Percentiles rank a stretch among this genome's conserved stretches.
Conservation (phyloP, 2,888 invertebrate genomes). For the Mythimna ferrago region DNA sequence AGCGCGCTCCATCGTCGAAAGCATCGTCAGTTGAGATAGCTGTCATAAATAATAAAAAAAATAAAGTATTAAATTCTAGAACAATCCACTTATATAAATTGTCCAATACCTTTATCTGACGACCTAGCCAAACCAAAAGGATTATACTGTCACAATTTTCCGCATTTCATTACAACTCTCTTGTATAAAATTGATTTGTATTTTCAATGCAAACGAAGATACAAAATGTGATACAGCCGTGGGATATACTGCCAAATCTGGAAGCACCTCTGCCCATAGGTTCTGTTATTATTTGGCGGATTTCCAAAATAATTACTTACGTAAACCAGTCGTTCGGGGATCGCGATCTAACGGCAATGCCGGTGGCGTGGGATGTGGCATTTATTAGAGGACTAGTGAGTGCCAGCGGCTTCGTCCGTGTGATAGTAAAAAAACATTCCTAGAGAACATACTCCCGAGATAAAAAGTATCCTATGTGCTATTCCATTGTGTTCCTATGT, state of each 20-base stretch:
- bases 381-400: not conserved
- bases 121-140: slow-evolving; percentile 10
- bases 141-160: slow-evolving; percentile 43
- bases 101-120: not conserved
- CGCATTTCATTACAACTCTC: slow-evolving; percentile 35
- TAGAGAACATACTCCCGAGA: too few species aligned
- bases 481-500: too few species aligned
- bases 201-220: slow-evolving; percentile 71
- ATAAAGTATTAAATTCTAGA: too few species aligned
- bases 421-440: too few species aligned
- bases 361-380: slow-evolving; percentile 66
- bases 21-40: too few species aligned
- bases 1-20: too few species aligned
- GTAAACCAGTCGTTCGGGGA: slow-evolving; percentile 77
- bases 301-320: slow-evolving; percentile 89
- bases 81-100: not conserved
- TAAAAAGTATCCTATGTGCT: too few species aligned
- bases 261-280: slow-evolving; percentile 74
- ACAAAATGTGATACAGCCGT: slow-evolving; percentile 64
- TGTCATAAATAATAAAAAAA: too few species aligned
- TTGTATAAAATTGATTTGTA: slow-evolving; percentile 61
- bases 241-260: slow-evolving; percentile 79
- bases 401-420: not conserved
- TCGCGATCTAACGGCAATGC: slow-evolving; percentile 42
- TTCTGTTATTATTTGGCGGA: slow-evolving; percentile 85